A percentile compares a stretch with the other conserved stretches of the same genome.
Evolutionary conservation across 2,797 vertebrate species (phyloP).

Genomic region (Pygocentrus nattereri): DNA sequence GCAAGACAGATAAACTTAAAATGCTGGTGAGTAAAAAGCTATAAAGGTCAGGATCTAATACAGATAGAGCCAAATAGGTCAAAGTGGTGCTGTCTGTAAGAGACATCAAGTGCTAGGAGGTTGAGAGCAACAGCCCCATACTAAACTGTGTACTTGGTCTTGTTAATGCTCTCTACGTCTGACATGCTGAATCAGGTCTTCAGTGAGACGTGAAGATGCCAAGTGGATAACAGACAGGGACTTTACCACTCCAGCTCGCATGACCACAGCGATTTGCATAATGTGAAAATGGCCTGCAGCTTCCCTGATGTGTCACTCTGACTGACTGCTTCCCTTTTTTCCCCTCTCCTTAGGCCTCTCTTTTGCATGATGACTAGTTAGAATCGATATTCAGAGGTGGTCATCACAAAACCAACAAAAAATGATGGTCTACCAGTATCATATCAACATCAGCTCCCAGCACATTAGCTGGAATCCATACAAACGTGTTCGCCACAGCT

Average conservation of each 20-base stretch:
- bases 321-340: constrained; percentile 1
- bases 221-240: background rate
- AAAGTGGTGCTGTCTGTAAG: background rate
- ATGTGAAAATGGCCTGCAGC: constrained; percentile 12
- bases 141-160: background rate
- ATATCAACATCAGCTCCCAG: background rate
- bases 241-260: background rate
- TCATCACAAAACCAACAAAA: background rate
- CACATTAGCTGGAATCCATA: no score
- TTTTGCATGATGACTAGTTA: background rate
- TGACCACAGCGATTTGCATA: background rate
- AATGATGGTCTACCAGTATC: background rate
- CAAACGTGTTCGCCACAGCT: no score
- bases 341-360: background rate
- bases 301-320: constrained; percentile 4
- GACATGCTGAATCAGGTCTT: background rate
- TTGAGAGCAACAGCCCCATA: background rate
- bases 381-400: background rate
- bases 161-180: background rate
- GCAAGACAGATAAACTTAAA: constrained; percentile 12
- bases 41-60: background rate
- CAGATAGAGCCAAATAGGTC: no score
- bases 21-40: background rate
- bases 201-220: background rate
- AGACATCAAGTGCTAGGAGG: background rate